These are phyloP conservation scores for Stichopus horrens DNA, from an alignment of 53 echinoderm and acorn worm genomes.

Conservation along the genomic window DNA sequence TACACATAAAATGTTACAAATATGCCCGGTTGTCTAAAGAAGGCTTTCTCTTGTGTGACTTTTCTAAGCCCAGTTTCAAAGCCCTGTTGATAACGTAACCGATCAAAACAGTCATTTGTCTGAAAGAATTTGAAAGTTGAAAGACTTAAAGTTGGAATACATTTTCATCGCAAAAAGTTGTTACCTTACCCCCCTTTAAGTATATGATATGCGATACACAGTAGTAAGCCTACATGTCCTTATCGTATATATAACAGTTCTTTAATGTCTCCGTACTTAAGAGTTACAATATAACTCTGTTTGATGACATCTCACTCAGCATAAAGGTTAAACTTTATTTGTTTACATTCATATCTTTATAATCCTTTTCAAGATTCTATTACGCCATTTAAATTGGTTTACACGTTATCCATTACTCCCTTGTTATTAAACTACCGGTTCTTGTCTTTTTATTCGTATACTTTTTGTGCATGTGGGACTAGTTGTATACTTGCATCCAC, in stretches of 20 bases:
- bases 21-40: no score
- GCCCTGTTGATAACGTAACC: no score
- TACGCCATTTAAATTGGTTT: slow-evolving; percentile 3
- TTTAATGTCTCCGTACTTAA: background rate
- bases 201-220: background rate
- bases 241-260: background rate
- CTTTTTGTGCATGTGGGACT: no score
- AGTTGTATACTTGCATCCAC: no score
- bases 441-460: background rate
- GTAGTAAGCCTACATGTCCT: background rate
- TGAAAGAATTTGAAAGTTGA: no score
- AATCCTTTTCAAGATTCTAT: slow-evolving; percentile 1
- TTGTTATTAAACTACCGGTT: slow-evolving; percentile 25
- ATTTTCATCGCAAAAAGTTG: no score
- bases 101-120: no score
- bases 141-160: no score
- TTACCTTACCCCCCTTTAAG: no score
- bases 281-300: background rate
- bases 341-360: slow-evolving; percentile 35
- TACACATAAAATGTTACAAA: no score
- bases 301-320: background rate
- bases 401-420: background rate
- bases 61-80: no score
- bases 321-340: slow-evolving; percentile 33
- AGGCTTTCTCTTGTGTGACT: no score